Evolutionary conservation across 1,140 invertebrate genomes (phyloP).

Genomic region (Parapsyche elsis): DNA sequence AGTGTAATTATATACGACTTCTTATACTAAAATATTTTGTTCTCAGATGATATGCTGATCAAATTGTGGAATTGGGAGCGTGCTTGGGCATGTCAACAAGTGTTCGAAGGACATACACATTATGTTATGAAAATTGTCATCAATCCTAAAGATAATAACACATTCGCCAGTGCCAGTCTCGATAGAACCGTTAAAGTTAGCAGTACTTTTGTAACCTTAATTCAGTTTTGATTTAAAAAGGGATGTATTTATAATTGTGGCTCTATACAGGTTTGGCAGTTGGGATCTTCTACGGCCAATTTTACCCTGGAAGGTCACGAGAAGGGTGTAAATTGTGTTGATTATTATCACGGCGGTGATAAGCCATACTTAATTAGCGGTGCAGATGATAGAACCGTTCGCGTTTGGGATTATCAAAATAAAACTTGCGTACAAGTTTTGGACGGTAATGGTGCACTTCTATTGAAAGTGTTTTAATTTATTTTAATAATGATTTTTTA

Average conservation of each 20-base stretch:
- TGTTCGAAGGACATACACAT: slow-evolving; percentile 98
- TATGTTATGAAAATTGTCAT: slow-evolving; percentile 99
- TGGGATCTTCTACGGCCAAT: slow-evolving; percentile 96
- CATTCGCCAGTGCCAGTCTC: slow-evolving; percentile 98
- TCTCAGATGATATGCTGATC: slow-evolving; percentile 96
- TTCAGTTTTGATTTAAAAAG: neutral
- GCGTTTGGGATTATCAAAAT: slow-evolving; percentile 99
- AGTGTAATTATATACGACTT: neutral
- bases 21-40: neutral
- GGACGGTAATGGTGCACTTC: slow-evolving; percentile 88
- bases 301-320: slow-evolving; percentile 99
- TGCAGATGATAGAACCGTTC: slow-evolving; percentile 96
- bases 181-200: slow-evolving; percentile 95
- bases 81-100: slow-evolving; percentile 95
- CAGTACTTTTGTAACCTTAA: neutral
- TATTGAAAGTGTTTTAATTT: slow-evolving; percentile 62
- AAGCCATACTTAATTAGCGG: slow-evolving; percentile 99
- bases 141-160: slow-evolving; percentile 99
- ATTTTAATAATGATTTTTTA: neutral
- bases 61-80: slow-evolving; percentile 99
- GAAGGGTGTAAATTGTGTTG: slow-evolving; percentile 99
- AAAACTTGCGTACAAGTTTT: slow-evolving; percentile 99
- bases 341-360: slow-evolving; percentile 99
- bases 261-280: slow-evolving; percentile 85
- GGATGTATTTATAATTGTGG: slow-evolving; percentile 6